phyloP scores from a whole-genome alignment of 2,797 vertebrate genomes.

The Hippocampus kuda region DNA sequence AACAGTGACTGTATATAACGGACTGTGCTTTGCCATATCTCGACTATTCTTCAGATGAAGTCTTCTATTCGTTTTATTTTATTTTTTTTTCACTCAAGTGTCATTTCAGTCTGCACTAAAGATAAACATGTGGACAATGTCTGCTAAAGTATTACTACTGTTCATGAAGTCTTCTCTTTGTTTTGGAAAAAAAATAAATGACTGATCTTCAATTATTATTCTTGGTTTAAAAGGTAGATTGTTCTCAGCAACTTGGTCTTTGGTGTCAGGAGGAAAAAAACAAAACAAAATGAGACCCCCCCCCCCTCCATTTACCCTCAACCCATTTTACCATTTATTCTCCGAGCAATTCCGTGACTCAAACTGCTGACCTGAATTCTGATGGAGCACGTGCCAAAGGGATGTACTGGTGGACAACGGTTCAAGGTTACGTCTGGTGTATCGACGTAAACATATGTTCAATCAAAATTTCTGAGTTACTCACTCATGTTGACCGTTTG shows the following conservation, averaged over 20 bases:
- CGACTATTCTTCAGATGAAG: neutral
- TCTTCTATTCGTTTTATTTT: neutral
- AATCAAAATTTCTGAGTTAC: neutral
- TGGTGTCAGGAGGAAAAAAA: conserved; percentile 40
- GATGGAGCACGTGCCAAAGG: conserved; percentile 52
- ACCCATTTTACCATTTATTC: conserved; percentile 39
- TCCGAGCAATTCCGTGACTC: conserved; percentile 47
- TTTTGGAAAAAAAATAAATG: conserved; percentile 41
- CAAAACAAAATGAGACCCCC: conserved; percentile 25
- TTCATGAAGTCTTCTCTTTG: conserved; percentile 47
- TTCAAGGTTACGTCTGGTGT: conserved; percentile 21
- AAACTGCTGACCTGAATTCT: conserved; percentile 60
- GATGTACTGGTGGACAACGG: conserved; percentile 44
- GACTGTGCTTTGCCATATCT: neutral
- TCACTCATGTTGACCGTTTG: neutral
- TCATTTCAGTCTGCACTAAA: neutral
- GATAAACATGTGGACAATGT: neutral
- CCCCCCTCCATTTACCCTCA: conserved; percentile 3
- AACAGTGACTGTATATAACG: neutral
- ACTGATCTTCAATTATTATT: conserved; percentile 57
- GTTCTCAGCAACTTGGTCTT: conserved; percentile 45
- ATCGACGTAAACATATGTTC: conserved; percentile 28
- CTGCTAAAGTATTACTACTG: conserved; percentile 11
- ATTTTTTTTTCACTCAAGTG: no score
- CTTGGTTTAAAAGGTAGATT: conserved; percentile 53